Evolutionary conservation across 1,140 invertebrate species (phyloP).

Genomic region (Coelopa frigida): DNA sequence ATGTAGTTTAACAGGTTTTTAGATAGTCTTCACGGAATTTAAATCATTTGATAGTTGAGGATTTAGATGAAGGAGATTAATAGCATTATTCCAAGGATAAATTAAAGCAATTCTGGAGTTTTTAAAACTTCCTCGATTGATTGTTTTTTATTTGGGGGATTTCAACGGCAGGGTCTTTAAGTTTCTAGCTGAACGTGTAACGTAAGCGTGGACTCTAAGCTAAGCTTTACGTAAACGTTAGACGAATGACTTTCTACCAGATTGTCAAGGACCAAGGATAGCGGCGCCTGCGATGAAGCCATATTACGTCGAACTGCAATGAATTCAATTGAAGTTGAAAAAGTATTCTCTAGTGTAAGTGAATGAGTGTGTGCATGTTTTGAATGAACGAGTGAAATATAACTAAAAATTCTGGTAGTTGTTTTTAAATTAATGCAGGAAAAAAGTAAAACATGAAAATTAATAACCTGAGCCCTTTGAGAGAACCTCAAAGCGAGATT

Average conservation of each 20-base stretch:
- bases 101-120: too few species aligned
- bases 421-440: neutral
- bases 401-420: neutral
- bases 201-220: neutral
- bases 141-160: neutral
- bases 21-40: too few species aligned
- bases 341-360: slow-evolving; percentile 20
- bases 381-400: slow-evolving; percentile 8
- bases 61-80: too few species aligned
- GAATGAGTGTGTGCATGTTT: slow-evolving; percentile 5
- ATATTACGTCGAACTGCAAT: slow-evolving; percentile 42
- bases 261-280: slow-evolving; percentile 44
- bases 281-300: slow-evolving; percentile 41
- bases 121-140: neutral
- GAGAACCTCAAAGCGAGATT: too few species aligned
- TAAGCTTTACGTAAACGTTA: neutral
- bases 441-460: neutral
- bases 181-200: neutral
- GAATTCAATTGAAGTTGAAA: too few species aligned
- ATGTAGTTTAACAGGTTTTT: too few species aligned
- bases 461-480: slow-evolving; percentile 1
- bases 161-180: neutral
- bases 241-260: slow-evolving; percentile 24
- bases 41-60: too few species aligned
- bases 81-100: too few species aligned